Evolutionary conservation across 2,797 vertebrate species (phyloP).

Genomic region (Molossus alvarezi): DNA sequence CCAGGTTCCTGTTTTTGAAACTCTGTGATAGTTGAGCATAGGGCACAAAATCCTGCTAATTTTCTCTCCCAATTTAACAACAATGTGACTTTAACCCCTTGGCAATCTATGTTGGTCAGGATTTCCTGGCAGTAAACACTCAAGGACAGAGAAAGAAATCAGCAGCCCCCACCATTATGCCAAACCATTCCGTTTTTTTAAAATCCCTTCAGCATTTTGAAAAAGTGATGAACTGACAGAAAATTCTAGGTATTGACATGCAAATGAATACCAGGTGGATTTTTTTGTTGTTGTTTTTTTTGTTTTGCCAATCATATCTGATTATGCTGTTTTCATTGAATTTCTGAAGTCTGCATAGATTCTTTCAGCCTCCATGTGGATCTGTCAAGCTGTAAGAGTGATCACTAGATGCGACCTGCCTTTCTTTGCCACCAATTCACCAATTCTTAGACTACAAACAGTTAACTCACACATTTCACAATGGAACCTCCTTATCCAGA

Average conservation of each 20-base stretch:
- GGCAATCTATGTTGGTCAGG: slow-evolving; percentile 84
- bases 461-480: background rate
- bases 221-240: slow-evolving; percentile 60
- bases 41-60: slow-evolving; percentile 85
- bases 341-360: slow-evolving; percentile 46
- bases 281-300: slow-evolving; percentile 54
- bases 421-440: background rate
- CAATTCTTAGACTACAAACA: background rate
- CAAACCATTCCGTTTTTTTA: slow-evolving; percentile 61
- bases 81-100: slow-evolving; percentile 86
- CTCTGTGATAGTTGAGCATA: slow-evolving; percentile 78
- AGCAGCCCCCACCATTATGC: slow-evolving; percentile 63
- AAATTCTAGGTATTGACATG: slow-evolving; percentile 56
- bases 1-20: slow-evolving; percentile 87
- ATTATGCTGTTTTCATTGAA: background rate
- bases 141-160: slow-evolving; percentile 82
- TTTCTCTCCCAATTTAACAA: slow-evolving; percentile 86
- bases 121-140: slow-evolving; percentile 86
- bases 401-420: background rate
- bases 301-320: slow-evolving; percentile 17
- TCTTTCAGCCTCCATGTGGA: background rate
- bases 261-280: slow-evolving; percentile 46
- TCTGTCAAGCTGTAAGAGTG: background rate
- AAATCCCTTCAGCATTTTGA: slow-evolving; percentile 56
- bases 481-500: background rate